Percentiles rank a stretch among this genome's conserved stretches.
phyloP scores from a whole-genome alignment of 2,113 vertebrate genomes.

The Rhombomys opimus region DNA sequence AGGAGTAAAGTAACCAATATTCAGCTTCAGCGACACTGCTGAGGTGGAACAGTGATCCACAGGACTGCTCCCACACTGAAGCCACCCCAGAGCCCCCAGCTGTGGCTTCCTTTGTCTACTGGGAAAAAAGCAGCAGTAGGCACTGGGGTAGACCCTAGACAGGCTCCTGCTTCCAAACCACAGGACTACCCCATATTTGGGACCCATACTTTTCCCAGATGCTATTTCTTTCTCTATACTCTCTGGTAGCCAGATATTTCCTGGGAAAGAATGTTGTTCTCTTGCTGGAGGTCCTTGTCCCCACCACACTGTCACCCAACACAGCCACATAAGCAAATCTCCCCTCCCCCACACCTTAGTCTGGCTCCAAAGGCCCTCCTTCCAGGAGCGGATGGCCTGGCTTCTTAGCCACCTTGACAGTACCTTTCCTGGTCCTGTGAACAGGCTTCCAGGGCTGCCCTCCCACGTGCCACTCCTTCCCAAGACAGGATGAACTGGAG shows the following conservation, averaged over 20 bases:
- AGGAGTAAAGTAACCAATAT: not conserved
- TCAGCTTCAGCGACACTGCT: rapidly evolving
- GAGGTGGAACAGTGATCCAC: not conserved
- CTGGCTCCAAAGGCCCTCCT: not conserved
- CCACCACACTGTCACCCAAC: not conserved
- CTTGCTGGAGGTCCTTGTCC: not conserved
- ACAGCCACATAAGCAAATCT: not conserved
- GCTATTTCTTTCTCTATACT: not conserved
- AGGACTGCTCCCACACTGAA: not conserved
- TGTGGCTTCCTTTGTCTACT: not conserved
- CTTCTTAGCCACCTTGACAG: not conserved
- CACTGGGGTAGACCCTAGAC: too few relatives aligned
- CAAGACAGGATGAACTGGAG: not conserved
- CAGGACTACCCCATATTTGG: not conserved
- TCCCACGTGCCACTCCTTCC: not conserved
- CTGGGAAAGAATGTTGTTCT: not conserved
- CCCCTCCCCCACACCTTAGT: not conserved
- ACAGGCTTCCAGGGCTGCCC: not conserved
- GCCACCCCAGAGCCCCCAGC: not conserved
- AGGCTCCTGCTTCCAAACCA: not conserved
- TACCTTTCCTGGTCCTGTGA: not conserved
- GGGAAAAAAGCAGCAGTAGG: not conserved
- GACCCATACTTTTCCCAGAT: rapidly evolving
- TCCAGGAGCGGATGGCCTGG: not conserved
- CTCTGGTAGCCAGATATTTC: not conserved